Base-by-base conservation (phyloP, 2,113 vertebrate genomes). In the Paradisaea rubra region DNA sequence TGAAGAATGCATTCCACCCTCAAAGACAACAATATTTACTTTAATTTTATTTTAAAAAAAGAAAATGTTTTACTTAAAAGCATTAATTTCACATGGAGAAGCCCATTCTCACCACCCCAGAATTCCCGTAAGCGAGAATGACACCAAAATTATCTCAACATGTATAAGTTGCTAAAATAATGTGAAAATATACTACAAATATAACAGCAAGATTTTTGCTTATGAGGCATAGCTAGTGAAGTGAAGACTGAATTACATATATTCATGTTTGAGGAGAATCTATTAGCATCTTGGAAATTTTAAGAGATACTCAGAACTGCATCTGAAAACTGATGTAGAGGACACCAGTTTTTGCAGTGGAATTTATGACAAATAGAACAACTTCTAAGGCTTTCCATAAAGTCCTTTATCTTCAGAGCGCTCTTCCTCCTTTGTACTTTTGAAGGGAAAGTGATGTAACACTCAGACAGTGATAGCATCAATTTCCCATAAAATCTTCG, bases 381-480 rank as follows among this genome's bases (percentile, higher is more conserved):
- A 66, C 73, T 85, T 79, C 54, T 81, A 73, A 78, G 53, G 85
- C 86, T 64, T 87, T 85, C 54, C 37, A 42, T 69, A 21, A 90
- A 95, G 94, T 86, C 80, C n/a, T 45, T 86, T 86, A 54, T 86
- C 79, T 95, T 91, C 85, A 82, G 47, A 90, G n/a, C 54, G 18
- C 72, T 81, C 72, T 86, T 91, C 56, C 44, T 93, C 76, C 91
- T 84, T 68, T 80, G 66, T 86, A 59, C 81, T 88, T 92, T 78
- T 53, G 65, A 88, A 93, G n/a, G 27, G 81, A 80, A 86, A 77
- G 65, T 30, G 64, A 83, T 77, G 68, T 10, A 74, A 64, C 81
- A 63, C 88, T 71, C 60, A 74, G 82, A 44, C 22, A 59, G 68
- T 4, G 72, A 59, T 44, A 88, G 49, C 76, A 66, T 83, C 88